These are phyloP conservation scores for Drosophila parabipectinata DNA, from an alignment of 1,140 invertebrate genomes.

Conservation along the genomic window DNA sequence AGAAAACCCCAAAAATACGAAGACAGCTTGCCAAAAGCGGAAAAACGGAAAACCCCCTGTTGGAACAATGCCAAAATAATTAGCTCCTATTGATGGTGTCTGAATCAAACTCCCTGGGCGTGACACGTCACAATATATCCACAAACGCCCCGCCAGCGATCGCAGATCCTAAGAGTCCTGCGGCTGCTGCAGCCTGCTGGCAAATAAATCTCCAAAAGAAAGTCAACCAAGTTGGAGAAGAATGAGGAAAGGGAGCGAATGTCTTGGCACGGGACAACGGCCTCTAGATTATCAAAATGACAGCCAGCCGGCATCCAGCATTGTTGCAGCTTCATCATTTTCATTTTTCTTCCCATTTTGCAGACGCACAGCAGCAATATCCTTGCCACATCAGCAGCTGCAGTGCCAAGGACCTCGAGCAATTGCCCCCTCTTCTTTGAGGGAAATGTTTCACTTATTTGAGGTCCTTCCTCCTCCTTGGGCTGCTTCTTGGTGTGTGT, in stretches of 20 bases:
- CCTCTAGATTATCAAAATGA: conserved; percentile 75
- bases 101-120: conserved; percentile 56
- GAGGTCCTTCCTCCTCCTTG: conserved; percentile 20
- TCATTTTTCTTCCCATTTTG: conserved; percentile 58
- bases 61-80: conserved; percentile 73
- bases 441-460: conserved; percentile 50
- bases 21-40: conserved; percentile 57
- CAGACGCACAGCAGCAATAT: conserved; percentile 17
- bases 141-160: conserved; percentile 58
- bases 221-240: conserved; percentile 47
- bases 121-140: conserved; percentile 78
- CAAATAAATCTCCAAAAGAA: conserved; percentile 72
- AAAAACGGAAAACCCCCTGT: conserved; percentile 29
- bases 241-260: conserved; percentile 46
- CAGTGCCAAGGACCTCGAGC: conserved; percentile 47
- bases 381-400: conserved; percentile 42
- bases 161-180: conserved; percentile 2
- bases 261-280: conserved; percentile 66
- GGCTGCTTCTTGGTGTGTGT: conserved; percentile 6
- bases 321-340: conserved; percentile 73
- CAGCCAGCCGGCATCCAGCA: conserved; percentile 68
- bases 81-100: conserved; percentile 65
- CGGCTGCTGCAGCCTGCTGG: conserved; percentile 27
- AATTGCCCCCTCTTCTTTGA: conserved; percentile 44
- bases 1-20: conserved; percentile 8